Conservation (phyloP, 2,113 vertebrate genomes). For the Oncorhynchus masou region DNA sequence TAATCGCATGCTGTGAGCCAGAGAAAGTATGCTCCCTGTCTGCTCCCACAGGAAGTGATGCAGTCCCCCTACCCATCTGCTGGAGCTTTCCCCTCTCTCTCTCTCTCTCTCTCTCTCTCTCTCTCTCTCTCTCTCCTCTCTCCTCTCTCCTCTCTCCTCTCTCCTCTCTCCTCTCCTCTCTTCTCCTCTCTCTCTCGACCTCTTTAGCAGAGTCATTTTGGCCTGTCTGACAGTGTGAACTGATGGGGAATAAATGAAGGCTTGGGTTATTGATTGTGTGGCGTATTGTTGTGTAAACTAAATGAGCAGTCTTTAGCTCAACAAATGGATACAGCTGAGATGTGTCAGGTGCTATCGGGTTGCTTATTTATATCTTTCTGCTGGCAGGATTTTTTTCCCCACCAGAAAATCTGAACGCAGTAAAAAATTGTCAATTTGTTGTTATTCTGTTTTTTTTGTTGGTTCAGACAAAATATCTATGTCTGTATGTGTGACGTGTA, state of each 20-base stretch:
- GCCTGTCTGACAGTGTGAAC: not conserved
- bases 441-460: not conserved
- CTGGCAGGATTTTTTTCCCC: not conserved
- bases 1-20: constrained; percentile 23
- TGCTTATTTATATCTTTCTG: constrained; percentile 18
- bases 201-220: not conserved
- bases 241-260: constrained; percentile 24
- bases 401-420: constrained; percentile 4
- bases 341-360: constrained; percentile 20
- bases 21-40: not conserved
- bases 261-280: constrained; percentile 16
- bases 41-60: constrained; percentile 18
- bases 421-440: constrained; percentile 1
- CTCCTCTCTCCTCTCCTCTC: not conserved
- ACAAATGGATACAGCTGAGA: constrained; percentile 29
- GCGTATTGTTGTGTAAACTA: constrained; percentile 32
- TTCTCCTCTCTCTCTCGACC: not conserved
- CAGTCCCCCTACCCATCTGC: constrained; percentile 9
- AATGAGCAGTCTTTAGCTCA: constrained; percentile 43
- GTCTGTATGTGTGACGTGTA: not conserved
- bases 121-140: not conserved
- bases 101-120: not conserved
- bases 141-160: not conserved
- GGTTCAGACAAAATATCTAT: not conserved
- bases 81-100: not conserved